A percentile compares a stretch with the other conserved stretches of the same genome.
Conservation (phyloP, 2,113 vertebrate genomes). For the Nothobranchius furzeri region DNA sequence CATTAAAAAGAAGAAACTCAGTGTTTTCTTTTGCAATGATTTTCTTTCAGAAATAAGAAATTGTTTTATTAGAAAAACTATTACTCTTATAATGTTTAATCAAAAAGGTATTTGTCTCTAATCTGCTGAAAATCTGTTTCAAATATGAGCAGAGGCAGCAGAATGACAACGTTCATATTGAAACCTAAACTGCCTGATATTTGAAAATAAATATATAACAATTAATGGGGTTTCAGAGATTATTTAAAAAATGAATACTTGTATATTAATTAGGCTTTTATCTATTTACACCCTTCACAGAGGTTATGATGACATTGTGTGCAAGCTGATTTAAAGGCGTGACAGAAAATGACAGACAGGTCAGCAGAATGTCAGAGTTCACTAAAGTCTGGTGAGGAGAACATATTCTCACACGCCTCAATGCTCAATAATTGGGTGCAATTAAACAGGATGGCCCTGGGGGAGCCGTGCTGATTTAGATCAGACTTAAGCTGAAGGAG, state of each 20-base stretch:
- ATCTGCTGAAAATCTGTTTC: too few species aligned
- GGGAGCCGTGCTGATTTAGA: constrained; percentile 23
- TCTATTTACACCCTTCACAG: not conserved
- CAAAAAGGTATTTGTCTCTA: too few species aligned
- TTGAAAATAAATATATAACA: not conserved
- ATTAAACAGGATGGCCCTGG: constrained; percentile 29
- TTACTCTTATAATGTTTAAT: too few species aligned
- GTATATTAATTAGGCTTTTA: not conserved
- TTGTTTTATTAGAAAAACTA: too few species aligned
- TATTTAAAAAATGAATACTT: not conserved
- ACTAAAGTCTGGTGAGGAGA: constrained; percentile 1
- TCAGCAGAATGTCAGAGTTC: constrained; percentile 30
- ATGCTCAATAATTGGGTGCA: constrained; percentile 28
- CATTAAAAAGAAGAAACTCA: too few species aligned
- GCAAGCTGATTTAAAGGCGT: not conserved
- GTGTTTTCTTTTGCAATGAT: too few species aligned
- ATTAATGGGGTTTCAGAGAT: not conserved
- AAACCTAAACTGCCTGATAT: not conserved
- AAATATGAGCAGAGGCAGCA: too few species aligned
- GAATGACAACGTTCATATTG: not conserved
- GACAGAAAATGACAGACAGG: constrained; percentile 4
- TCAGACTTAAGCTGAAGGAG: constrained; percentile 13
- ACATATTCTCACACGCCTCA: constrained; percentile 30
- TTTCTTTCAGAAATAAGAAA: too few species aligned
- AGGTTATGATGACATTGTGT: not conserved